These are phyloP conservation scores for Sebastolobus altivelis DNA, from an alignment of 2,797 vertebrate species.

Conservation along the genomic window DNA sequence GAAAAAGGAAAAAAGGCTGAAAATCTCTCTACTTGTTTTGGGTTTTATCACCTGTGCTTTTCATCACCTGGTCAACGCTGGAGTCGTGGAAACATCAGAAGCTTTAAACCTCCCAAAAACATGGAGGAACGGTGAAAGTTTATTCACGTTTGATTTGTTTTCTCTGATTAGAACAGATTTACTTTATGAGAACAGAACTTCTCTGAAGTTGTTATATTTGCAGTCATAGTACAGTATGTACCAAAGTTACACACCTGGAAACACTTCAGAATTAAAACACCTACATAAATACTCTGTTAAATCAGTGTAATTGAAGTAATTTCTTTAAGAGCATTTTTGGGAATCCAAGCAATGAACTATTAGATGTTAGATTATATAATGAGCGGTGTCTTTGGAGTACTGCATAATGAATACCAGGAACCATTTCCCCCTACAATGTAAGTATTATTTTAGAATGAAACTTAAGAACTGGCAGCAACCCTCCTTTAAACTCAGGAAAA, in stretches of 20 bases:
- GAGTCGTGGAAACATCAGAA: slow-evolving; percentile 32
- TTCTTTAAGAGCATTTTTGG: neutral
- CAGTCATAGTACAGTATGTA: neutral
- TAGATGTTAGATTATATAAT: neutral
- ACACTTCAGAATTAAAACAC: neutral
- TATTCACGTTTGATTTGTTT: neutral
- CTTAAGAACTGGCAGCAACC: too few relatives aligned
- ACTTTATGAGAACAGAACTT: neutral
- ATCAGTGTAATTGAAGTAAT: neutral
- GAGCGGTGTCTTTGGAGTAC: neutral
- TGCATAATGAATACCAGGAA: neutral
- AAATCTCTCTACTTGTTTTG: neutral
- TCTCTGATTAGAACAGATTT: neutral
- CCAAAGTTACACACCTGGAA: neutral
- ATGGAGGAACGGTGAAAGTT: neutral
- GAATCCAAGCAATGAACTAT: neutral
- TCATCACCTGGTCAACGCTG: slow-evolving; percentile 19
- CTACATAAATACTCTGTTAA: neutral
- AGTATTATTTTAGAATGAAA: neutral
- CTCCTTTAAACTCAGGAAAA: neutral
- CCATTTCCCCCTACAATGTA: neutral
- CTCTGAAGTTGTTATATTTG: neutral
- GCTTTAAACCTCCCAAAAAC: neutral
- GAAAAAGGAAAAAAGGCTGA: neutral
- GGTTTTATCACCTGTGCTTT: slow-evolving; percentile 32